Base-by-base conservation (phyloP, 2,113 vertebrate species). In the Melanerpes aurifrons region DNA sequence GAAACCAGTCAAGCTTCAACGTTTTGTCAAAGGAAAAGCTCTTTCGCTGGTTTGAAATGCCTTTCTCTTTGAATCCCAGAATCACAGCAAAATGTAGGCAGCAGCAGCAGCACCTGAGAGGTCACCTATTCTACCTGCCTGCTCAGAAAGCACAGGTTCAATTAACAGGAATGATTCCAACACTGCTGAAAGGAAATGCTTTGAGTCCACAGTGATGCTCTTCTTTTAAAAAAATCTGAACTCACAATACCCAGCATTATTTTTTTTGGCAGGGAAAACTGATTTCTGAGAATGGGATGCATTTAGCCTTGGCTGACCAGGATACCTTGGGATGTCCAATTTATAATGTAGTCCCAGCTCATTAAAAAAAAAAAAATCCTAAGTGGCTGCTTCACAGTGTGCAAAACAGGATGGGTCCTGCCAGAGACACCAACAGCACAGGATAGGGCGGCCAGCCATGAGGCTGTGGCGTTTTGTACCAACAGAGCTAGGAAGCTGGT, bases 1-100 rank as follows among this genome's bases (percentile, higher is more conserved):
- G 82, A 90, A 93, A 95, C 86, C 94, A 93, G 70, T 7, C 29
- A 82, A 82, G 81, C 81, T 94, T 92, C 74, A 79, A 47, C 31
- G 70, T 47, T 82, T 86, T 53, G 8, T 87, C 81, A 72, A 82
- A 82, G 50, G 56, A 87, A 92, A 88, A 89, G 63, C 25, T 69
- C 26, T 73, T 95, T 63, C 87, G 80, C 62, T 78, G 28, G 8
- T 86, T 92, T 89, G 62, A 93, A 95, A 95, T 66, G 40, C 78
- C 50, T 89, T 73, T 85, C 85, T 82, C 90, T 90, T 82, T 79
- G 54, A 96, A 91, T 85, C 29, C 71, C 35, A 74, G 47, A 87
- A 89, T 48, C 79, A 77, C 67, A 71, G 69, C 1, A 16, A 74
- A 88, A 86, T 1, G 1, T 20, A 61, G 79, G 40, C 40, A 12